Evolutionary conservation across 2,797 vertebrate species (phyloP), one percentile per base, ranked within the genome.

Genomic region (Lemur catta): DNA sequence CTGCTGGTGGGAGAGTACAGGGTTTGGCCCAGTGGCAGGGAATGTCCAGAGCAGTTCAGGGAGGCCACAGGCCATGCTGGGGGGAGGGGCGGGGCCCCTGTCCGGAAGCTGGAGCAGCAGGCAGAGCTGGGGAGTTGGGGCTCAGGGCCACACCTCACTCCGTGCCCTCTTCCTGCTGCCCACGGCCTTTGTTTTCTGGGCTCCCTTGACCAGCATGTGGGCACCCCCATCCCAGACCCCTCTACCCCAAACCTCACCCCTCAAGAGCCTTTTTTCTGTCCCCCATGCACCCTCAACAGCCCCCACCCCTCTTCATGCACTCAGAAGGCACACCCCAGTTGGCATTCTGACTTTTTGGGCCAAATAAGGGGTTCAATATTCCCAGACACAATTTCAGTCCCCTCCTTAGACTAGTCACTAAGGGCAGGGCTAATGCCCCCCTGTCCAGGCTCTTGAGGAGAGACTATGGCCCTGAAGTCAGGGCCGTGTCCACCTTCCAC

Each of bases 1-100:
- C 91, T 89, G 91, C 96, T 96, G 94, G 89, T 95, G 95, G 93
- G 94, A 93, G 97, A 84, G 97, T 50, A 91, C 96, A 92, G 96
- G 97, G 97, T 97, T 97, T 97, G 97, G 97, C 97, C 46, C 46
- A 48, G 80, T 2, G 87, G 96, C 10, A 65, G 95, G 84, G 96
- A 97, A 96, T 84, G 97, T 92, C 91, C 96, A 96, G 55, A 76
- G 93, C 82, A 81, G 94, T 41, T 87, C 75, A 52, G 85, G 30
- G 91, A 93, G 84, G 96, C 96, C 89, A 9, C 95, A 71, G 95
- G 94, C 90, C 85, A 7, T 7, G 50, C 76, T 13, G 26, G 59
- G 55, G 71, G 94, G 52, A 15, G 69, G 78, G n/a, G n/a, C 41
- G 7, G 52, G 76, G 71, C 7, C 65, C 82, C 75, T 26, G 72